A percentile compares a stretch with the other conserved stretches of the same genome.
phyloP scores from a whole-genome alignment of 2,797 vertebrate genomes.

The Myotis vivesi region DNA sequence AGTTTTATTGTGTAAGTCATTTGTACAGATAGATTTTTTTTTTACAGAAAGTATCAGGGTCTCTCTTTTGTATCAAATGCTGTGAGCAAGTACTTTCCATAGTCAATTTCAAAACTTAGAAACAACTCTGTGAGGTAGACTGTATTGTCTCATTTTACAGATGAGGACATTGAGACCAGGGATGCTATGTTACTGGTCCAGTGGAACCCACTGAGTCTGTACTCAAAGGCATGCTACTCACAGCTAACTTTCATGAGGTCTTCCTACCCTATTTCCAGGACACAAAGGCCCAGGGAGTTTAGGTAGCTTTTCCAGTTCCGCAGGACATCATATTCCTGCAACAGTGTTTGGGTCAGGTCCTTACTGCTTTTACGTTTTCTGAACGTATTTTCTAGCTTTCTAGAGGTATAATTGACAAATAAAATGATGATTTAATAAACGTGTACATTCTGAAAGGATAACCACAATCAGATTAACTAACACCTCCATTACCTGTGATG shows the following conservation, averaged over 20 bases:
- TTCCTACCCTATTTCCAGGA: neutral
- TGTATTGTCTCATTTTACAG: neutral
- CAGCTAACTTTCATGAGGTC: neutral
- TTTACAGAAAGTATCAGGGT: neutral
- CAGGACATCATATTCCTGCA: neutral
- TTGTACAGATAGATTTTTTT: too few species aligned
- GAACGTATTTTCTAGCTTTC: neutral
- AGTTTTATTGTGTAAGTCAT: neutral
- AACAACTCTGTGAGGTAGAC: neutral
- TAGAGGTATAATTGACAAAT: neutral
- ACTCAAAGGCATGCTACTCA: neutral
- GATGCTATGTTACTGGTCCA: neutral
- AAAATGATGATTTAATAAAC: neutral
- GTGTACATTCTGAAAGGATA: too few species aligned
- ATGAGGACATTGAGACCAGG: neutral
- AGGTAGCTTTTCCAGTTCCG: neutral
- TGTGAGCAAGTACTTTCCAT: neutral
- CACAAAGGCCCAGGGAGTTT: too few species aligned
- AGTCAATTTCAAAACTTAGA: neutral
- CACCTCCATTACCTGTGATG: too few species aligned
- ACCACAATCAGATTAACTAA: neutral
- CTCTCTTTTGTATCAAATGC: neutral
- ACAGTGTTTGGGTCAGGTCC: neutral
- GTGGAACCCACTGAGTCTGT: neutral
- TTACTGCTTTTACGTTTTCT: neutral